These are phyloP conservation scores for Chrysomela aeneicollis DNA, from an alignment of 2,888 invertebrate species.

Conservation along the genomic window DNA sequence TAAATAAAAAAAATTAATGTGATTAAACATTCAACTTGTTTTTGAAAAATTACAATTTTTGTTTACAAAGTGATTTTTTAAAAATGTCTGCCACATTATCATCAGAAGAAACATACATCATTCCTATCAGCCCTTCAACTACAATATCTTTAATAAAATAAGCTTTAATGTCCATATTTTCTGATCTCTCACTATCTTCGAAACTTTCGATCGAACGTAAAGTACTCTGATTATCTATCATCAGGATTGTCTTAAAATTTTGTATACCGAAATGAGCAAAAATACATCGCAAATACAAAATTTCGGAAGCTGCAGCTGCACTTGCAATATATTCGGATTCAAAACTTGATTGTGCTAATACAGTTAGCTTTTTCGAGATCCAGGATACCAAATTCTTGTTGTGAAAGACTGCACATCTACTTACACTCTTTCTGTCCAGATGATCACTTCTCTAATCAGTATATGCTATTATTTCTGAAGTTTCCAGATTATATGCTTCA, in stretches of 20 bases:
- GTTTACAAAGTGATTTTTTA: not conserved
- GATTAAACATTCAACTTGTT: too few species aligned
- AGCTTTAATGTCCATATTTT: not conserved
- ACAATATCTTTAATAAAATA: slow-evolving; percentile 14
- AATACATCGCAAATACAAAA: too few species aligned
- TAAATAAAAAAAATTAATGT: too few species aligned
- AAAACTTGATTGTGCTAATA: slow-evolving; percentile 29
- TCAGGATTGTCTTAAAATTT: slow-evolving; percentile 5
- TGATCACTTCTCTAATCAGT: not conserved
- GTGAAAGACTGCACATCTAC: slow-evolving; percentile 21
- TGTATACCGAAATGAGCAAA: not conserved
- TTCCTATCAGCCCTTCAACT: slow-evolving; percentile 3
- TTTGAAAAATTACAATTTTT: not conserved
- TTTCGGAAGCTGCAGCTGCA: not conserved
- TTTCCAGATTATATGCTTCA: not conserved
- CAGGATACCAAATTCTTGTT: slow-evolving; percentile 31
- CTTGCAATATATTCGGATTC: slow-evolving; percentile 35
- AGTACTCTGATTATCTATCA: not conserved
- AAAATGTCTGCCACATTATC: slow-evolving; percentile 1
- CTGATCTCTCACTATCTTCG: not conserved
- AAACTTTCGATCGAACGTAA: not conserved
- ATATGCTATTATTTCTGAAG: not conserved
- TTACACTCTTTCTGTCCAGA: slow-evolving; percentile 24
- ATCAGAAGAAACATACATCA: not conserved
- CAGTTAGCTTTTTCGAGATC: slow-evolving; percentile 32